Base-by-base conservation (phyloP, 2,113 vertebrate species). In the Nipponia nippon region DNA sequence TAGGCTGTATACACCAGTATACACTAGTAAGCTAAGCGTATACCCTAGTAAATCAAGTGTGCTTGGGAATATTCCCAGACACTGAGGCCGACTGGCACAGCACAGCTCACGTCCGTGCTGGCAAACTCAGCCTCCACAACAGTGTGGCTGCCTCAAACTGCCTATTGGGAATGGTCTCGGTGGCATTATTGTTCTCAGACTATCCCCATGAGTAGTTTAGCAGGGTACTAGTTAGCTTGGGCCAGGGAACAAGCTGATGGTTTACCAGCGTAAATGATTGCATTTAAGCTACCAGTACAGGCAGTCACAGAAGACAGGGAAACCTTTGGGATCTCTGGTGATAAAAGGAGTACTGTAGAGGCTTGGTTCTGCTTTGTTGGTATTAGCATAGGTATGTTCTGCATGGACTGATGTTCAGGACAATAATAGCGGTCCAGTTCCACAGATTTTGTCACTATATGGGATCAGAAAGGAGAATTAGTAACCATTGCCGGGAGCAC, bases 81-180 rank as follows among this genome's bases (percentile, higher is more conserved):
- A 50, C 27, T 0, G 1, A 25, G 49, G 34, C 18, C 3, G 0
- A 21, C 1, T 20, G 49, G 42, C 25, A 25, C 1, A 15, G 66
- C 53, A 15, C 14, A 50, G 53, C 15, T 62, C 32, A 5, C 1
- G 2, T 22, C 42, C 2, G 0, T 44, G 40, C 42, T n/a, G 32
- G 47, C 26, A 30, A 67, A 30, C 58, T 66, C 27, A 16, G 30
- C 36, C 26, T 62, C 66, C 23, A 5, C 42, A 55, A 26, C 8
- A 38, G 47, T 2, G 2, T 23, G 34, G 29, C 50, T 66, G 71
- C n/a, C 52, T 58, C 36, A 44, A 10, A 19, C 49, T 34, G 19
- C 42, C 32, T 18, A 1, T 22, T 29, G 30, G 16, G 38, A 32
- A 40, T 0, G 0, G 12, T 32, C 27, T 38, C 11, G 5, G 10